Percentiles rank a stretch among this genome's conserved stretches.
Evolutionary conservation across 2,113 vertebrate genomes (phyloP).

Genomic region (Vulpes ferrilata): DNA sequence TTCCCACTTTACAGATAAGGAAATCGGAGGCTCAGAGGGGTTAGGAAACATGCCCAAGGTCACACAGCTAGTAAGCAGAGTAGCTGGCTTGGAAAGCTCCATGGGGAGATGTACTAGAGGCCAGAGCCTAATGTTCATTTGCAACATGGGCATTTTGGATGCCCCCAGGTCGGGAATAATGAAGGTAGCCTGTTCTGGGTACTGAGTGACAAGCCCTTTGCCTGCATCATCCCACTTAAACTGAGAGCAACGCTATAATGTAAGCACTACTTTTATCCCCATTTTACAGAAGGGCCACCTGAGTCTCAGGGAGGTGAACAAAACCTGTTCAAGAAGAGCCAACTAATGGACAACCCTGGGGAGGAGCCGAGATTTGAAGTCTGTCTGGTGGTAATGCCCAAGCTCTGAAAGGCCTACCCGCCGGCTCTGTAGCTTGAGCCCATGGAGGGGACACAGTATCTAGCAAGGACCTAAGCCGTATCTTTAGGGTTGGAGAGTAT

Average conservation of each 20-base stretch:
- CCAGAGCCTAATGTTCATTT: neutral
- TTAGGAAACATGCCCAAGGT: conserved; percentile 22
- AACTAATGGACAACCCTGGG: neutral
- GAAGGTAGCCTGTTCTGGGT: neutral
- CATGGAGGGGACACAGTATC: neutral
- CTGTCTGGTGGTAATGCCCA: neutral
- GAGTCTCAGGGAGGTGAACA: conserved; percentile 33
- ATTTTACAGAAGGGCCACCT: conserved; percentile 5
- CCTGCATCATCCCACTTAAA: neutral
- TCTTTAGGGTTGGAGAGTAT: conserved; percentile 55
- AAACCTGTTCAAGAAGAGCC: neutral
- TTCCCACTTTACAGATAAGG: neutral
- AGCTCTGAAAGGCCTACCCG: neutral
- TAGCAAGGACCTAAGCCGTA: neutral
- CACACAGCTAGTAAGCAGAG: neutral
- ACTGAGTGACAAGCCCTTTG: neutral
- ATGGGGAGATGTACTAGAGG: neutral
- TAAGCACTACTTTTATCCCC: neutral
- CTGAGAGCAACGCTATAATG: neutral
- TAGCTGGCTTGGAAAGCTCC: neutral
- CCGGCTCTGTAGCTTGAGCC: neutral
- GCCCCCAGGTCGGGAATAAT: conserved; percentile 7
- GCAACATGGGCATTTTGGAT: neutral
- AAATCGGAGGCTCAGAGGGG: neutral
- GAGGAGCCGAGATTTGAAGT: neutral